Base-by-base conservation (phyloP, 2,113 vertebrate species). In the Odontesthes bonariensis region DNA sequence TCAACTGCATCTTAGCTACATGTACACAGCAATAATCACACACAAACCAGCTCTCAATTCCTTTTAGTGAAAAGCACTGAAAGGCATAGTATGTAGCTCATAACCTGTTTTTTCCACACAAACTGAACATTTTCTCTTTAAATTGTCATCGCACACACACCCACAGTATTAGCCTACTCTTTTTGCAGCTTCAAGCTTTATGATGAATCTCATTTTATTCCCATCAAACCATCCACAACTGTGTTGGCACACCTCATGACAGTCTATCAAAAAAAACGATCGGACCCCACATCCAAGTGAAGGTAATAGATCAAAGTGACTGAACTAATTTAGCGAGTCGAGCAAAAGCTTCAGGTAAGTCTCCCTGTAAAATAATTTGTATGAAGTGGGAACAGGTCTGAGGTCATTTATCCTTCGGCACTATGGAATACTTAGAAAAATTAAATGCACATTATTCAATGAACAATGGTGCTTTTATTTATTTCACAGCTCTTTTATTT, bases 191-290 rank as follows among this genome's bases (percentile, higher is more conserved):
- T 79, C 40, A 5, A 19, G 47, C 14, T 69, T 53, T n/a, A 57
- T 20, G 35, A 76, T 57, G 65, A 83, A 79, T 23, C 1, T 32
- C 53, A 38, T 6, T 44, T 44, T n/a, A n/a, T 53, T 2, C 60
- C 75, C 46, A 75, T 72, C 31, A 55, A n/a, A 46, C 75, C 31
- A 27, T 17, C 11, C 44, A 44, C 59, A 35, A 59, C 33, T 59
- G 20, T 33, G 46, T 75, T 58, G 60, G 52, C 47, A 57, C 56
- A 53, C 12, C 55, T 46, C 1, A 31, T 59, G 59, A 35, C 22
- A n/a, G 47, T 49, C 46, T 17, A 57, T 11, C 22, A 65, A 79
- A 85, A 54, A 27, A 60, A 84, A 83, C 62, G 67, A 85, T 70
- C 62, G 8, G 14, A 61, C 72, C 52, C 46, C 46, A 53, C 56